Evolutionary conservation across 2,888 invertebrate genomes (phyloP), one percentile per base, ranked within the genome.

Genomic region (Eubasilissa splendida): DNA sequence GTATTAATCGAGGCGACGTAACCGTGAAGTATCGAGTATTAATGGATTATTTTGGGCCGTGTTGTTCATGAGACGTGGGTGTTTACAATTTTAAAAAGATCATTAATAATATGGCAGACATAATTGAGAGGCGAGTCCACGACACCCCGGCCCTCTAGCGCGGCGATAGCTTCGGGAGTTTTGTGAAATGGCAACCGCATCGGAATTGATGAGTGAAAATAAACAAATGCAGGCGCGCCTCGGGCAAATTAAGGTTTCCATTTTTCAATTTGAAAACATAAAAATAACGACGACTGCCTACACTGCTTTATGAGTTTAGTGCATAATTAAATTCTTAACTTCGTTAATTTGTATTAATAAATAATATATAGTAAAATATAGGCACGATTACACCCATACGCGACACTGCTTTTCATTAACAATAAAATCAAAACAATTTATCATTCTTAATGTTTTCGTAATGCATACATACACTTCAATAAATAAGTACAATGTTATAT

Each of bases 181-280:
- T 31, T 73, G 58, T 58, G 71, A 73, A 73, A 73, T 73, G 54
- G 71, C 71, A 73, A 54, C 71, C 71, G 71, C 71, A 73, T 56
- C 71, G n/a, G 33, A 73, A 73, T 73, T 56, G 71, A 73, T 73
- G 71, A 56, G 71, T 73, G 56, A 73, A 73, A 73, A 73, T 73
- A 73, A 73, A 73, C 71, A 58, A 73, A 58, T 9, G 71, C 54
- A 54, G 11, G n/a, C 33, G 42, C 56, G 71, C 71, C 71, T 11
- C 71, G 58, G 56, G 71, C 33, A 9, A 12, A 68, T 50, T 33
- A n/a, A 68, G 68, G 68, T 50, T n/a, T 68, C n/a, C 71, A 9
- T 58, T 33, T 42, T 71, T 58, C 71, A 73, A 73, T 56, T 73
- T 73, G 71, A 73, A 71, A 70, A 68, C 9, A 10, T 58, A 8